A percentile compares a stretch with the other conserved stretches of the same genome.
Conservation (phyloP, 2,797 vertebrate genomes). For the Prionace glauca region DNA sequence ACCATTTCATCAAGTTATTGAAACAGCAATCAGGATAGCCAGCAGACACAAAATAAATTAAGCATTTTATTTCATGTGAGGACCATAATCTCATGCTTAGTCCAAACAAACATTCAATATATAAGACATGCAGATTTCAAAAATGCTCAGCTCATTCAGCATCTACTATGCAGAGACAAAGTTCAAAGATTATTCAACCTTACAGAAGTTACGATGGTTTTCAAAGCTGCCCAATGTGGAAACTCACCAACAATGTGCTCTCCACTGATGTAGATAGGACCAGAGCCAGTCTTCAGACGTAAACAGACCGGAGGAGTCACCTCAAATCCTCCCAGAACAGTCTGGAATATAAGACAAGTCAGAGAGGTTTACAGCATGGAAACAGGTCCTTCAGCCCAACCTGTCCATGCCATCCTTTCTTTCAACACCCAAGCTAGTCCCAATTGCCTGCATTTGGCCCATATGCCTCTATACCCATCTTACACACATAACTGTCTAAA, state of each 20-base stretch:
- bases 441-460: too few relatives aligned
- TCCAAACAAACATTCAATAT: neutral
- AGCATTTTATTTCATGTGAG: neutral
- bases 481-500: too few relatives aligned
- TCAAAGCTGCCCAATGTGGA: neutral
- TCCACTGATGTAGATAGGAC: conserved; percentile 69
- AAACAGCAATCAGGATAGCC: neutral
- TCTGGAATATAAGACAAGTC: conserved; percentile 46
- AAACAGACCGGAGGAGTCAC: conserved; percentile 69
- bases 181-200: neutral
- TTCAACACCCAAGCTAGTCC: too few relatives aligned
- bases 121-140: neutral
- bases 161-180: neutral
- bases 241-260: conserved; percentile 73
- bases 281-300: conserved; percentile 65
- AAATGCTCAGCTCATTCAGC: neutral
- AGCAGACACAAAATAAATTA: neutral
- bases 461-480: too few relatives aligned
- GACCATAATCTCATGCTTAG: neutral
- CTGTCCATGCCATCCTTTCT: too few relatives aligned
- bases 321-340: conserved; percentile 69
- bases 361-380: too few relatives aligned
- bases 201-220: neutral
- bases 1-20: neutral
- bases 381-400: too few relatives aligned